phyloP scores from a whole-genome alignment of 2,113 vertebrate genomes.

The Brachirus orientalis region DNA sequence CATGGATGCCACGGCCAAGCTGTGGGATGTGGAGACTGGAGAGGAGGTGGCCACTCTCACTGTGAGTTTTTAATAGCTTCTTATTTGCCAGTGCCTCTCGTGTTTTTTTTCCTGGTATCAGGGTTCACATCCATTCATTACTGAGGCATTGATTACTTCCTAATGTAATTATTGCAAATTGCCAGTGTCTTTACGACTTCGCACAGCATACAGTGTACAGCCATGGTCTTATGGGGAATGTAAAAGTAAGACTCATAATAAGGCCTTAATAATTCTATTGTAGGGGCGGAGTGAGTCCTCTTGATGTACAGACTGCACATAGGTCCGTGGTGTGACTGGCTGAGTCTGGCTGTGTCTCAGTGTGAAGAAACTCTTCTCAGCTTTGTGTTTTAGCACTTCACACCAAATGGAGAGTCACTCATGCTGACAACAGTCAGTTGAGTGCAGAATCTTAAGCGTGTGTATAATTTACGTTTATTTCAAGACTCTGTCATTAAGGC shows the following conservation, averaged over 20 bases:
- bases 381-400: conserved; percentile 9
- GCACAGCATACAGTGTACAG: neutral
- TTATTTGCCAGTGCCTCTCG: neutral
- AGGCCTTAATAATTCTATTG: no score
- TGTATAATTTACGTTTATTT: neutral
- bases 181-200: neutral
- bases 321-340: conserved; percentile 30
- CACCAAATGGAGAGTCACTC: conserved; percentile 23
- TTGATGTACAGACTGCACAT: conserved; percentile 34
- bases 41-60: conserved; percentile 85
- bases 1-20: conserved; percentile 90
- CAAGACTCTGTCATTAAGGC: no score
- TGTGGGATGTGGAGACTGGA: conserved; percentile 92
- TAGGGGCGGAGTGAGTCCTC: neutral
- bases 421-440: neutral
- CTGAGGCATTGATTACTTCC: conserved; percentile 3
- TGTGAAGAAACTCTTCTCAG: conserved; percentile 4
- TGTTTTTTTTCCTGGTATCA: neutral
- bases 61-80: conserved; percentile 76
- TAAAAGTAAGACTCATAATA: conserved; percentile 12
- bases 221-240: conserved; percentile 6
- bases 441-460: conserved; percentile 1
- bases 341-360: conserved; percentile 9
- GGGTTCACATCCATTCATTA: conserved; percentile 12
- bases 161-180: conserved; percentile 17